phyloP scores from a whole-genome alignment of 30 jellyfish, hydroid and myxozoan genomes.

The Aurelia coerulea region DNA sequence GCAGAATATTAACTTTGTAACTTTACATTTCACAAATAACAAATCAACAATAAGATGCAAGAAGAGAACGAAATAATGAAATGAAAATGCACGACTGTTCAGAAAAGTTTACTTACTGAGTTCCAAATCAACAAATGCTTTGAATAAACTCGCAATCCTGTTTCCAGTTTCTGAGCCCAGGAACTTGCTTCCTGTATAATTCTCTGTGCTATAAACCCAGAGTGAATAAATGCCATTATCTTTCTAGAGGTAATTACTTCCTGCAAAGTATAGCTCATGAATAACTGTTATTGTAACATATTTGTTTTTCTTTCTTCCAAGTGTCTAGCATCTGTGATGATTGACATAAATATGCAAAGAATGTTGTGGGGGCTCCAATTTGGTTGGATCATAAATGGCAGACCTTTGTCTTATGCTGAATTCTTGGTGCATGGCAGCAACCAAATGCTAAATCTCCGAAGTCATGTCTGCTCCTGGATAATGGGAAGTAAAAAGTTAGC shows the following conservation, averaged over 20 bases:
- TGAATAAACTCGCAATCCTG: too few species aligned
- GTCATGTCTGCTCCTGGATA: constrained; percentile 5
- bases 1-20: too few species aligned
- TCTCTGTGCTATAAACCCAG: too few species aligned
- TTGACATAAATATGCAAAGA: background rate
- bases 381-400: constrained; percentile 1
- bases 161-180: too few species aligned
- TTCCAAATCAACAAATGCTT: too few species aligned
- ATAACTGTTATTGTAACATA: constrained; percentile 1
- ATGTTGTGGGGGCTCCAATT: constrained; percentile 10
- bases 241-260: constrained; percentile 32
- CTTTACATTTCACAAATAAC: too few species aligned
- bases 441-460: constrained; percentile 6
- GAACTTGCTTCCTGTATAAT: too few species aligned
- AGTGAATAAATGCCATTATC: constrained; percentile 19
- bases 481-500: too few species aligned
- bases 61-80: too few species aligned
- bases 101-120: too few species aligned
- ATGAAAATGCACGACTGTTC: too few species aligned
- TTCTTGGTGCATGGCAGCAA: constrained; percentile 16
- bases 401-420: background rate
- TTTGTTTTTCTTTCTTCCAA: background rate
- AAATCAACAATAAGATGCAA: too few species aligned
- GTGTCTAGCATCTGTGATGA: background rate
- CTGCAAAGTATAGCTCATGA: background rate